Evolutionary conservation across 2,888 invertebrate species (phyloP), one percentile per base, ranked within the genome.

Genomic region (Fabriciana adippe): DNA sequence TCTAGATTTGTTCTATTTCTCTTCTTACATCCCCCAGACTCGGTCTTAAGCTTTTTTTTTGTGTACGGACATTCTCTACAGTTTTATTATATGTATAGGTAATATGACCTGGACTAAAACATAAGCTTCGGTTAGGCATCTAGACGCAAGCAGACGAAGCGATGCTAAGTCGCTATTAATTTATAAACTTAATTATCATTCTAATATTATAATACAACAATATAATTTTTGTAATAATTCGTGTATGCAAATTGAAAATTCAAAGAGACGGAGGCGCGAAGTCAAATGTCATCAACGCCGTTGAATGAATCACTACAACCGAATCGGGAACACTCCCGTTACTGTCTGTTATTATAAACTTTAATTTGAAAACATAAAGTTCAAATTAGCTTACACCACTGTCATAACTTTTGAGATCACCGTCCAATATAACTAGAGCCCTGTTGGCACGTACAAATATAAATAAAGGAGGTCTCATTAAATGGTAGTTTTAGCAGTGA

Each of bases 261-360:
- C 75, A 72, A 78, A 75, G 75, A 68, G 67, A 76, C 76, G 57
- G 71, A 72, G 71, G 77, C 76, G 77, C 78, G 76, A 78, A 78
- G 73, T 75, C 76, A 75, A 77, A 79, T 78, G 80, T 80, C 79
- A 80, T 78, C 79, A 79, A 78, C 80, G 75, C 75, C 76, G 78
- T 80, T 75, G 71, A 78, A 81, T 78, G 82, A 85, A 84, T 84
- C 83, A 86, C 84, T 83, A 84, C 80, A 83, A 81, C 79, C 69
- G 72, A 78, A 81, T 77, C 74, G 75, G 73, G 75, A 78, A 71
- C 70, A 71, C 64, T 62, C 64, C 60, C 53, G 48, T 68, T 59
- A 67, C 72, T 64, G 50, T 8, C 55, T 73, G 48, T 64, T 48
- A 78, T 55, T 70, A 60, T 69, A 57, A 53, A 76, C 78, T 68